Conservation (phyloP, 1,140 invertebrate genomes). For the Hypsibius dujardini region DNA sequence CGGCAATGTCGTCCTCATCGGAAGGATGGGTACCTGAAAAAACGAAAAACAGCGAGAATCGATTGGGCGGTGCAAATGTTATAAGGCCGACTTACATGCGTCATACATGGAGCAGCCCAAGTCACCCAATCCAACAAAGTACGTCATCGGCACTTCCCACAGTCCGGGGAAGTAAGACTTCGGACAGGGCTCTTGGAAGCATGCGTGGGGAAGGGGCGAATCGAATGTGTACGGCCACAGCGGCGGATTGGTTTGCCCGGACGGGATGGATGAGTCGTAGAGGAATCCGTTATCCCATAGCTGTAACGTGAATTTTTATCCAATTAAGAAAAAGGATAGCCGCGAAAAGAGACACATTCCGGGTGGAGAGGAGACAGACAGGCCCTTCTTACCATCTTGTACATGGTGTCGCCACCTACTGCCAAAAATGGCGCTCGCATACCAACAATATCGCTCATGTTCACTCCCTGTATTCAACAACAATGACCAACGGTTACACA, state of each 20-base stretch:
- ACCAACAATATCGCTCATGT: conserved; percentile 37
- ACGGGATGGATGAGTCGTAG: conserved; percentile 14
- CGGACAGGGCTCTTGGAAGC: conserved; percentile 41
- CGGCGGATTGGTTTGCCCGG: conserved; percentile 3
- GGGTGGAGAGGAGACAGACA: no score
- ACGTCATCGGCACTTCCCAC: conserved; percentile 92
- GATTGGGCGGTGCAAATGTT: no score
- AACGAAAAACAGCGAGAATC: no score
- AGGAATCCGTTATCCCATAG: conserved; percentile 11
- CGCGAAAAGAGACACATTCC: no score
- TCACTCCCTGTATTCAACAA: no score
- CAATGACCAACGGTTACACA: no score
- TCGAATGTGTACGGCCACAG: conserved; percentile 15
- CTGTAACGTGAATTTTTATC: no score
- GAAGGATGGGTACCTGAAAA: neutral
- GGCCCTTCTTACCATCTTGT: conserved; percentile 44
- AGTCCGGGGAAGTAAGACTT: conserved; percentile 63
- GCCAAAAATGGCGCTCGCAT: conserved; percentile 33
- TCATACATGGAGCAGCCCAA: conserved; percentile 81
- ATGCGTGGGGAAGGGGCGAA: neutral
- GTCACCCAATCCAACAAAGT: conserved; percentile 72
- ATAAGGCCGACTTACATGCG: no score
- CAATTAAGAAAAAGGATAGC: no score
- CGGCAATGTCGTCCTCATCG: conserved; percentile 64
- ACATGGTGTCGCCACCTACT: conserved; percentile 12